phyloP scores from a whole-genome alignment of 2,113 vertebrate species.

The Toxotes jaculatrix region DNA sequence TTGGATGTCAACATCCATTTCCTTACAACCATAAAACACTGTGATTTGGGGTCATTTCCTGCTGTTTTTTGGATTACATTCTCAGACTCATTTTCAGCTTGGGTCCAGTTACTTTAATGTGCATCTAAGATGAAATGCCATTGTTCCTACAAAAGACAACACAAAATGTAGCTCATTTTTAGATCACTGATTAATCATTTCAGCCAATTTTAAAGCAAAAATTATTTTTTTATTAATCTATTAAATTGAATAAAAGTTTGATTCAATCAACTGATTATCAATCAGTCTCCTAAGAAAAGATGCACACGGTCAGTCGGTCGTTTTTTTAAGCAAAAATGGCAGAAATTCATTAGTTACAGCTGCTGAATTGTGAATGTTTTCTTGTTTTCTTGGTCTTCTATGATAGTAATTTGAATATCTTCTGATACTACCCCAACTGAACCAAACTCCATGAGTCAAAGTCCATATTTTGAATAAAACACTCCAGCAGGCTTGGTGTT shows the following conservation, averaged over 20 bases:
- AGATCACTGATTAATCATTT: not conserved
- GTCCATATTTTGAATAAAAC: not conserved
- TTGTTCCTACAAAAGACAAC: not conserved
- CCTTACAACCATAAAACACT: conserved; percentile 37
- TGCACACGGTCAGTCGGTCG: too few species aligned
- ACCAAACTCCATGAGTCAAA: not conserved
- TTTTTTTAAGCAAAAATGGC: too few species aligned
- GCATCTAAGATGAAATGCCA: not conserved
- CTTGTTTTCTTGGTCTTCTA: not conserved
- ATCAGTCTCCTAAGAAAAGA: too few species aligned
- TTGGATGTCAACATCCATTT: conserved; percentile 67
- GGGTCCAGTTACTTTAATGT: not conserved
- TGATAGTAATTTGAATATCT: not conserved
- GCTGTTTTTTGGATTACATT: conserved; percentile 51
- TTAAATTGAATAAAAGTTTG: too few species aligned
- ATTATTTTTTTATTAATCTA: too few species aligned
- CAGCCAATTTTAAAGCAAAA: too few species aligned
- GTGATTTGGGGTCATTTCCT: conserved; percentile 62
- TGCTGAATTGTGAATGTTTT: not conserved
- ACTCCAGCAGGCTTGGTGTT: not conserved
- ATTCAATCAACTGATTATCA: too few species aligned
- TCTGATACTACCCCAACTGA: not conserved
- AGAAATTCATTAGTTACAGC: not conserved
- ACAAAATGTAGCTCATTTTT: not conserved
- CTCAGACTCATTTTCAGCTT: conserved; percentile 45